Base-by-base conservation (phyloP, 2,888 invertebrate genomes). In the Apotomis capreana region DNA sequence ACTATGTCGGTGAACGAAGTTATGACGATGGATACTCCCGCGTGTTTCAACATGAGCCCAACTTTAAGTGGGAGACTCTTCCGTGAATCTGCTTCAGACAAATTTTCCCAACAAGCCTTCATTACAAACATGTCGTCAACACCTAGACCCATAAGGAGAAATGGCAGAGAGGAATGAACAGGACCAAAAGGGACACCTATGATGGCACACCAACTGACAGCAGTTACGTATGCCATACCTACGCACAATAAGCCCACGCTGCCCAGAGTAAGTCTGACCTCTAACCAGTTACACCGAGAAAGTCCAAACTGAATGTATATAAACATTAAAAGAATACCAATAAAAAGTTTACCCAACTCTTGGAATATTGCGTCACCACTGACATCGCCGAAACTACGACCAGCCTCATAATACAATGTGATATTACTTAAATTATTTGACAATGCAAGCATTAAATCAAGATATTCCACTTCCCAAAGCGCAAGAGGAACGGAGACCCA, bases 41-140 rank as follows among this genome's bases (percentile, higher is more conserved):
- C 97, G 83, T 97, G 96, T 84, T 96, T 95, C 68, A 97, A 84
- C 94, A 96, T 95, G 55, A 95, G 84, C 0, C 95, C 97, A 68
- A 97, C 92, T 86, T 94, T 94, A 78, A 95, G 94, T n/a, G 94
- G 94, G 46, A 96, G 81, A 76, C 94, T 92, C 77, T 94, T 91
- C 69, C 90, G 87, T 61, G 89, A 86, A 75, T 94, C 91, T 63
- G 94, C 89, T 55, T 90, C 87, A 9, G 94, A 88, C 12, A 95
- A 84, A 81, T 96, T 95, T 74, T 95, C 95, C 96, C 96, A 96
- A 82, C 96, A 95, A 26, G 96, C 95, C 90, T 96, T 95, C 90
- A 97, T 96, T 0, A 97, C 96, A 87, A 97, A 97, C 95, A 97
- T 96, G 82, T 97, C 97, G 80, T 97, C 97, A 37, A 97, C 95